Conservation (phyloP, 1,140 invertebrate genomes). For the Orussus abietinus region DNA sequence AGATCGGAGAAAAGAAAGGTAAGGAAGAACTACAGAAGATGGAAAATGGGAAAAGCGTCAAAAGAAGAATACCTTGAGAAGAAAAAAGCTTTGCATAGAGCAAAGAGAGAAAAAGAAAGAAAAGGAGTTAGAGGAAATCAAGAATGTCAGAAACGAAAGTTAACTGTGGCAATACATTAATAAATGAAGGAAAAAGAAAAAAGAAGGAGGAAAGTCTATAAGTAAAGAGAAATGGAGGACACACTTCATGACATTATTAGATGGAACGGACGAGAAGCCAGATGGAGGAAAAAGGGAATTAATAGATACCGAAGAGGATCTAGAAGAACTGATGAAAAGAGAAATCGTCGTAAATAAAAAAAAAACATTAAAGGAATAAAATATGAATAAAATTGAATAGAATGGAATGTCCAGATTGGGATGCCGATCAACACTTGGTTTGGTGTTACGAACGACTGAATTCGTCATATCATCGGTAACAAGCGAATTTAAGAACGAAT, state of each 20-base stretch:
- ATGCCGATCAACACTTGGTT: no score
- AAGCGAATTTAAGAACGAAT: no score
- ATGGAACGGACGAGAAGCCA: background rate
- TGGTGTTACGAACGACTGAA: no score
- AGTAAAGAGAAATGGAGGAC: constrained; percentile 3
- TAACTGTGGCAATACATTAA: constrained; percentile 4
- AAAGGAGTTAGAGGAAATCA: background rate
- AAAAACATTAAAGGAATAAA: no score
- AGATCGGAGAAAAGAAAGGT: constrained; percentile 1
- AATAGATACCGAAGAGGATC: background rate
- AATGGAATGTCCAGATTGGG: no score
- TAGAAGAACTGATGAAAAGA: constrained; percentile 2
- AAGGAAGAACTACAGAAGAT: background rate
- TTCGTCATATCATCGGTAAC: no score
- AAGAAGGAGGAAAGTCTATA: constrained; percentile 1
- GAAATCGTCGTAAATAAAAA: no score
- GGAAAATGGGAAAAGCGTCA: constrained; percentile 1
- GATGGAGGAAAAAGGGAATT: background rate
- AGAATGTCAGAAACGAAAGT: constrained; percentile 5
- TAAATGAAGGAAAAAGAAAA: background rate
- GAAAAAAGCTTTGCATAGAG: background rate
- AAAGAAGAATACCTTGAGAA: constrained; percentile 5
- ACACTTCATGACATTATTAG: background rate
- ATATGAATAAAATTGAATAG: no score
- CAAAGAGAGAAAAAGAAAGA: constrained; percentile 2